Evolutionary conservation across 2,797 vertebrate genomes (phyloP).

Genomic region (Sebastes jordani): DNA sequence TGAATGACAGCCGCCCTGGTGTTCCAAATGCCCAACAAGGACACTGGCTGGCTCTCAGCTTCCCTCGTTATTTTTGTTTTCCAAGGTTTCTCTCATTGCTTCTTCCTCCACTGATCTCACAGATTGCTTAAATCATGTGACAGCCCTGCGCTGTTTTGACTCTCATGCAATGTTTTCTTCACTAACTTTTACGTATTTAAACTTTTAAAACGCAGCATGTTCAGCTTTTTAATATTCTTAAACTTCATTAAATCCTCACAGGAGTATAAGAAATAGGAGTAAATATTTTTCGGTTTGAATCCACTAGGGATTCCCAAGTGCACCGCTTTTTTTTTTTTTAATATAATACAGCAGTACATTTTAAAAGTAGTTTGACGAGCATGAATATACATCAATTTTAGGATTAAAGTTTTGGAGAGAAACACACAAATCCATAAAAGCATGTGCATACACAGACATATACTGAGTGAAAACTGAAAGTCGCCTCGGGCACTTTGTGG

Average conservation of each 20-base stretch:
- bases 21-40: slow-evolving; percentile 39
- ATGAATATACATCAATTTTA: not conserved
- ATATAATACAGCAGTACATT: not conserved
- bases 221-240: slow-evolving; percentile 8
- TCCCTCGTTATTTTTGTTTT: slow-evolving; percentile 60
- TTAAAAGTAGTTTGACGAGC: not conserved
- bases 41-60: slow-evolving; percentile 30
- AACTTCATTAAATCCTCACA: not conserved
- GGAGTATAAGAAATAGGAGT: not conserved
- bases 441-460: slow-evolving; percentile 6
- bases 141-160: slow-evolving; percentile 4
- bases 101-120: slow-evolving; percentile 35
- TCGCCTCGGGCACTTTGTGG: slow-evolving; percentile 54
- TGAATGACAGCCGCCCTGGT: slow-evolving; percentile 48
- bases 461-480: slow-evolving; percentile 40
- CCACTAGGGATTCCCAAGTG: not conserved
- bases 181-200: not conserved
- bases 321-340: not conserved
- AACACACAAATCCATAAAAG: not conserved
- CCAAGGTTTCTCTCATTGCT: slow-evolving; percentile 26
- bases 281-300: slow-evolving; percentile 8
- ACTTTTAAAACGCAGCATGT: slow-evolving; percentile 1
- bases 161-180: slow-evolving; percentile 2
- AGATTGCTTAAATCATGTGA: slow-evolving; percentile 15
- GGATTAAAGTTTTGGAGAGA: not conserved